A percentile compares a stretch with the other conserved stretches of the same genome.
These are phyloP conservation scores for Penaeus chinensis DNA, from an alignment of 1,140 invertebrate species.

Conservation along the genomic window DNA sequence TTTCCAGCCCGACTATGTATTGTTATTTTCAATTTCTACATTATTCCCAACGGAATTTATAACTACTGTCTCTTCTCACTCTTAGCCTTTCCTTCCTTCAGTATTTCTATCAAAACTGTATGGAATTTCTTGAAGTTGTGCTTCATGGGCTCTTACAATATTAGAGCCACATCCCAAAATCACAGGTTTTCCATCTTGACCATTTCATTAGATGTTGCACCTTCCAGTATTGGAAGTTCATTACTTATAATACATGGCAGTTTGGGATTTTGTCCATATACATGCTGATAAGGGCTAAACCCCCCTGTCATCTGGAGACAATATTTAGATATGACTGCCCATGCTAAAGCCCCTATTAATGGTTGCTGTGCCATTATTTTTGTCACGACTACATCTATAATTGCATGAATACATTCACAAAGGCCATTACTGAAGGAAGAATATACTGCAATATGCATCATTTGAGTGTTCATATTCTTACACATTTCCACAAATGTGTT, in stretches of 20 bases:
- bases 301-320: background rate
- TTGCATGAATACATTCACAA: background rate
- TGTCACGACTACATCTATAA: conserved; percentile 2
- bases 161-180: conserved; percentile 1
- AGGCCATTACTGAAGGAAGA: conserved; percentile 4
- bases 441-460: conserved; percentile 19
- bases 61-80: background rate
- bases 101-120: background rate
- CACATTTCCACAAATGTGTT: conserved; percentile 11
- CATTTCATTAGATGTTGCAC: conserved; percentile 11
- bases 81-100: background rate
- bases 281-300: background rate
- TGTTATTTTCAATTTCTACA: background rate
- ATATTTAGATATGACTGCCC: background rate
- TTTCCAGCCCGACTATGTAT: background rate
- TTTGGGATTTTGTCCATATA: background rate
- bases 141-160: conserved; percentile 13
- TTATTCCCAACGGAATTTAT: background rate
- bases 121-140: background rate
- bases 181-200: background rate
- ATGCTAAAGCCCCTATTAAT: background rate
- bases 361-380: conserved; percentile 11
- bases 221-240: background rate
- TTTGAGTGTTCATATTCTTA: conserved; percentile 14
- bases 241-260: background rate